Base-by-base conservation (phyloP, 2,888 invertebrate species). In the Steinernema hermaphroditum region DNA sequence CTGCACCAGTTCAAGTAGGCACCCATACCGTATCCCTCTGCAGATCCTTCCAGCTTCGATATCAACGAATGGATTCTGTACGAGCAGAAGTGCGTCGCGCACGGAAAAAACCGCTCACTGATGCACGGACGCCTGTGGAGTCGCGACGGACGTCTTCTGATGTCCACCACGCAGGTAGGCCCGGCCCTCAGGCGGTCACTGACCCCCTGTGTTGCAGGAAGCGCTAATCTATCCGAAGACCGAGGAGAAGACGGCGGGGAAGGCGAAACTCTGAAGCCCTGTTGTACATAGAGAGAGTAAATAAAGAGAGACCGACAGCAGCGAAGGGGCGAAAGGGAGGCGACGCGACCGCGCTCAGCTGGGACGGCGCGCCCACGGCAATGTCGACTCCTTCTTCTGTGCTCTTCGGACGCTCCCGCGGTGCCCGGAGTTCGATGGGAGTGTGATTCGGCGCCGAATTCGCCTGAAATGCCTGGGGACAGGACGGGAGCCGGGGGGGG, bases 61-160 rank as follows among this genome's bases (percentile, higher is more conserved):
- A 78, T 81, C 29, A 81, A 82, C 70, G 83, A 83, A 57, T 83
- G 79, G 80, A 72, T 83, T 8, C 76, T 83, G 0, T 83, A 81
- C 69, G 83, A 83, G 70, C 80, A 80, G 62, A 80, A 82, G 54
- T 82, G 82, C 50, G 77, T 81, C 0, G 77, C 78, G 32, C 80
- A 82, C 41, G 77, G 79, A 16, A 76, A 77, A 22, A 79, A 80
- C 68, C 75, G 81, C 37, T 80, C 80, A 16, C 62, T 83, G 37
- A 77, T 82, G 12, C 80, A 82, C 71, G 82, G 81, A n/a, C 70
- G 76, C 12, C 57, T 76, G 6, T 76, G 76, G 76, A 73, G 70
- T 9, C 77, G 74, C 62, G 62, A 49, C 46, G 76, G 76, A 1
- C 46, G 50, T 8, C 44, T 76, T 16, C 34, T 76, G 29, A 69